Conservation (phyloP, 2,888 invertebrate genomes). For the Macrosoma leucophasiata region DNA sequence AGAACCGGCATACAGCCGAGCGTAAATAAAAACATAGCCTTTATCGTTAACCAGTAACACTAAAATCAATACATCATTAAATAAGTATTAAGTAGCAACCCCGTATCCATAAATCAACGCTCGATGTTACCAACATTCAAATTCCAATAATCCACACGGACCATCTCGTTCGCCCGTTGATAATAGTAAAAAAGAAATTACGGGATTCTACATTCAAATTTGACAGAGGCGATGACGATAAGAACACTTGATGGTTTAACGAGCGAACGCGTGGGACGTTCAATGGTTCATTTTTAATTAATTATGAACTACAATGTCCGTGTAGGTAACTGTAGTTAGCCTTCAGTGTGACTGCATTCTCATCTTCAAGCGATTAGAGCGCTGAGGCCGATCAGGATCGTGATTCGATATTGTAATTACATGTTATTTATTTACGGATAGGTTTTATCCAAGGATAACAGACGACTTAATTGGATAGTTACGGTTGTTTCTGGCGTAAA, state of each 20-base stretch:
- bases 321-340: constrained; percentile 38
- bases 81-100: constrained; percentile 62
- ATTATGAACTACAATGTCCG: constrained; percentile 45
- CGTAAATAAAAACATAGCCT: constrained; percentile 2
- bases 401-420: constrained; percentile 71
- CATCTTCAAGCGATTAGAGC: constrained; percentile 61
- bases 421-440: constrained; percentile 61
- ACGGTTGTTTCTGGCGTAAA: constrained; percentile 58
- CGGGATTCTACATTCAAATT: constrained; percentile 65
- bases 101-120: constrained; percentile 63
- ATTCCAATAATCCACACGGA: constrained; percentile 62
- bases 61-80: constrained; percentile 62
- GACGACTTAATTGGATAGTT: constrained; percentile 67
- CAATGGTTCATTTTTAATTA: constrained; percentile 63
- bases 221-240: constrained; percentile 69
- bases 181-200: constrained; percentile 62
- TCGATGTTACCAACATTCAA: constrained; percentile 55
- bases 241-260: constrained; percentile 64
- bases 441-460: constrained; percentile 63
- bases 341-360: constrained; percentile 51
- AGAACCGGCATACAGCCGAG: no score
- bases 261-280: constrained; percentile 60
- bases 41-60: constrained; percentile 27
- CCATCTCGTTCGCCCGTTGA: constrained; percentile 51
- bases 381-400: constrained; percentile 53